These are phyloP conservation scores for Crotalus viridis DNA, from an alignment of 2,113 vertebrate species.

Conservation along the genomic window DNA sequence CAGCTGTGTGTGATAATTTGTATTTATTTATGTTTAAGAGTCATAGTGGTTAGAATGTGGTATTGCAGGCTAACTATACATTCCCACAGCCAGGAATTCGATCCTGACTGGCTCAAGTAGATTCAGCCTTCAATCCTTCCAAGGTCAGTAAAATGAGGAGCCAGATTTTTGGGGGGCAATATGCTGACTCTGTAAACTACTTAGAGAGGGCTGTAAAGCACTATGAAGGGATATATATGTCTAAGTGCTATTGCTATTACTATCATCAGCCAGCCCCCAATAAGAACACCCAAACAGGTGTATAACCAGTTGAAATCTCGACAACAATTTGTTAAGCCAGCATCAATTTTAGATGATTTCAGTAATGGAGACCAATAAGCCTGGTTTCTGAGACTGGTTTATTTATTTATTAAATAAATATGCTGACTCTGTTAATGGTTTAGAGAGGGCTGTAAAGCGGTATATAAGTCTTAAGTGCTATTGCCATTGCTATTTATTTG, in stretches of 20 bases:
- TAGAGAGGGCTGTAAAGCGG: not conserved
- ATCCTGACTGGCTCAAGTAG: not conserved
- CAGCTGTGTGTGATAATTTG: not conserved
- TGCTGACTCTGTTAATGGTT: not conserved
- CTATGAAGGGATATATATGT: too few relatives aligned
- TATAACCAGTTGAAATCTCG: not conserved
- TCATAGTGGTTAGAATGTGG: not conserved
- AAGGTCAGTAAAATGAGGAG: not conserved
- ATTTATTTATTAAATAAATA: not conserved
- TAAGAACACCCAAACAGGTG: not conserved
- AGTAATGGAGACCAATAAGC: not conserved
- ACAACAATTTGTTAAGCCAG: not conserved
- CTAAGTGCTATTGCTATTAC: not conserved
- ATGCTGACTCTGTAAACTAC: not conserved
- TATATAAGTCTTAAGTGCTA: not conserved
- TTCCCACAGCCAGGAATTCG: not conserved
- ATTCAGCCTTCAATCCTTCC: not conserved
- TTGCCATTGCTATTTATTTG: not conserved
- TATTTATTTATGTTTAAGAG: not conserved
- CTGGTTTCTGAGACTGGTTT: not conserved
- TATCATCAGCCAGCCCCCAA: not conserved
- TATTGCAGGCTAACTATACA: not conserved
- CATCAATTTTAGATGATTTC: not conserved
- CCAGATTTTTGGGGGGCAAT: not conserved
- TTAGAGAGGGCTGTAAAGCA: not conserved